Base-by-base conservation (phyloP, 2,797 vertebrate genomes). In the Sebastes elongatus region DNA sequence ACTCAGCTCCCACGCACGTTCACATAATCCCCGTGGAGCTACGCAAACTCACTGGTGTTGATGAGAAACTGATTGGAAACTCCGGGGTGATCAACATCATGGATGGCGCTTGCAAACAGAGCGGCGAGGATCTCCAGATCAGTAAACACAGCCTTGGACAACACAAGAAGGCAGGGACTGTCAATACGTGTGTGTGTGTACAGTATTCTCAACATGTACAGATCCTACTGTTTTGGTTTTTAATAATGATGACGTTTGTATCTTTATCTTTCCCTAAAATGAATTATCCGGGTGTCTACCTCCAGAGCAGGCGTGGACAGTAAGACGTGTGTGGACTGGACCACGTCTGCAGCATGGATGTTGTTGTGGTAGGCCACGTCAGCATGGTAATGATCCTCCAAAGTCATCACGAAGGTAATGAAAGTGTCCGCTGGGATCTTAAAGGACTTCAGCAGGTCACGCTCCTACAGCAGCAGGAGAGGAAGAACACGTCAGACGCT, bases 51-150 rank as follows among this genome's bases (percentile, higher is more conserved):
- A 99, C 98, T 98, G 87, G 98, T 99, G 93, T 97, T 99, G 90
- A 99, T 97, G 92, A 99, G 97, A 83, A 99, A 99, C 93, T 98
- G 97, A 92, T 99, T 99, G 85, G 97, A 98, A 57, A 99, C 97
- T 3, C 98, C 98, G 0, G 97, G 98, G 64, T 99, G 98, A 87
- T 99, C 97, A 7, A 99, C 98, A 0, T 99, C 98, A 2, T 99
- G 98, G 91, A 99, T 98, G 73, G 97, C 97, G 0, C 97, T 96
- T 33, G 98, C 97, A 1, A 98, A 99, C 87, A 99, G 95, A 38
- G 97, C 97, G 1, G 98, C 97, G 79, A 98, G 89, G 90, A 99
- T 95, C 94, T 99, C 97, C 84, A 99, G 93, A 85, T 99, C 98
- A 0, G 97, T 98, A 92, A 99, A 99, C 57, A 99, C 98, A 7